phyloP scores from a whole-genome alignment of 2,113 vertebrate genomes.

The Equus quagga region DNA sequence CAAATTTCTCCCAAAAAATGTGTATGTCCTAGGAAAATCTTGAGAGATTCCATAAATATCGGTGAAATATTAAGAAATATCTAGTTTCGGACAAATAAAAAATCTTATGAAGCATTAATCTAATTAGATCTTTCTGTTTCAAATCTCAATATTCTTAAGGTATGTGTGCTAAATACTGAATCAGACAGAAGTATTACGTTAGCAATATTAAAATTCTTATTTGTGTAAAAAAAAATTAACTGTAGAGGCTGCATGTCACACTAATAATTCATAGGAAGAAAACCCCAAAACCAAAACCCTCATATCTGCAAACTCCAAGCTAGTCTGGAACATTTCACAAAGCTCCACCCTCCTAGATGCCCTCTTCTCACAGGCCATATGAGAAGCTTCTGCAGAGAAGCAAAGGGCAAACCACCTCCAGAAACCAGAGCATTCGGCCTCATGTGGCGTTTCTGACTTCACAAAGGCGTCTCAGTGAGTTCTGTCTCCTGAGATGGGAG shows the following conservation, averaged over 20 bases:
- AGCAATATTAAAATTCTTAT: background rate
- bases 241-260: background rate
- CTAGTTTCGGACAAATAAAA: background rate
- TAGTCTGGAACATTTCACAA: background rate
- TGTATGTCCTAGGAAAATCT: background rate
- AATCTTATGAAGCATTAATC: background rate
- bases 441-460: background rate
- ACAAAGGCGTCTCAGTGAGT: conserved; percentile 42
- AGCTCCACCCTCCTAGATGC: background rate
- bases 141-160: background rate
- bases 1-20: background rate
- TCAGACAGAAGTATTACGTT: conserved; percentile 26
- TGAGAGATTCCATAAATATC: background rate
- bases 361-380: background rate
- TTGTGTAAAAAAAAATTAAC: background rate
- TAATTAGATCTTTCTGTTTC: background rate
- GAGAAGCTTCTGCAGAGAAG: background rate
- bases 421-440: background rate
- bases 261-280: background rate
- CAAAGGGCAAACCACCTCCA: background rate
- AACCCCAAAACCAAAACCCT: background rate
- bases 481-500: background rate
- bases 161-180: background rate
- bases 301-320: background rate
- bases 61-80: background rate